phyloP scores from a whole-genome alignment of 2,797 vertebrate genomes.

The Moxostoma hubbsi region DNA sequence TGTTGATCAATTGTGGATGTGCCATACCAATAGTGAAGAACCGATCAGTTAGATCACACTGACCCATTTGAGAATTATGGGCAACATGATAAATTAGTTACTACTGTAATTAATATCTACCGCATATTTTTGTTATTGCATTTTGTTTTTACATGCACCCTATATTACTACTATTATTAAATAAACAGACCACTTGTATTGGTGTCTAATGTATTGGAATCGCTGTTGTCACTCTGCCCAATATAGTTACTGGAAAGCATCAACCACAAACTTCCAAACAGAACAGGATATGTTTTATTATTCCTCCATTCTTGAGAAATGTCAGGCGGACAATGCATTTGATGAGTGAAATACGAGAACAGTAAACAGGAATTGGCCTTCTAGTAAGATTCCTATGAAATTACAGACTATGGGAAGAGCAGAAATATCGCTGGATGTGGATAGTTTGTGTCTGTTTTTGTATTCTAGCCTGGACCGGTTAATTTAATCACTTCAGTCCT shows the following conservation, averaged over 20 bases:
- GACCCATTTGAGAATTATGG: constrained; percentile 1
- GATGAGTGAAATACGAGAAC: constrained; percentile 44
- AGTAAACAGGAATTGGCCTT: constrained; percentile 6
- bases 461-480: constrained; percentile 19
- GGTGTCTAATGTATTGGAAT: constrained; percentile 9
- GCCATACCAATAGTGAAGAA: constrained; percentile 11
- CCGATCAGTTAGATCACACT: constrained; percentile 6
- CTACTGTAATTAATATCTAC: background rate
- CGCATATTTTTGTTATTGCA: background rate
- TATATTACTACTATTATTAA: background rate
- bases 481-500: constrained; percentile 22
- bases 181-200: constrained; percentile 10
- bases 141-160: background rate
- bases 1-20: constrained; percentile 46
- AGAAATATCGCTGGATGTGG: constrained; percentile 18
- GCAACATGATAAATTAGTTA: background rate
- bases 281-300: constrained; percentile 24
- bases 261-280: constrained; percentile 22
- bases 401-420: constrained; percentile 9
- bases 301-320: constrained; percentile 26
- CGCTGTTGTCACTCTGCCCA: constrained; percentile 15
- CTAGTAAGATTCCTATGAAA: constrained; percentile 10
- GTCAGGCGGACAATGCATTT: constrained; percentile 18
- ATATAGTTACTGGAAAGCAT: constrained; percentile 35
- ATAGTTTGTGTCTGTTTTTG: constrained; percentile 15